Base-by-base conservation (phyloP, 1,140 invertebrate genomes). In the Nebria ingens region DNA sequence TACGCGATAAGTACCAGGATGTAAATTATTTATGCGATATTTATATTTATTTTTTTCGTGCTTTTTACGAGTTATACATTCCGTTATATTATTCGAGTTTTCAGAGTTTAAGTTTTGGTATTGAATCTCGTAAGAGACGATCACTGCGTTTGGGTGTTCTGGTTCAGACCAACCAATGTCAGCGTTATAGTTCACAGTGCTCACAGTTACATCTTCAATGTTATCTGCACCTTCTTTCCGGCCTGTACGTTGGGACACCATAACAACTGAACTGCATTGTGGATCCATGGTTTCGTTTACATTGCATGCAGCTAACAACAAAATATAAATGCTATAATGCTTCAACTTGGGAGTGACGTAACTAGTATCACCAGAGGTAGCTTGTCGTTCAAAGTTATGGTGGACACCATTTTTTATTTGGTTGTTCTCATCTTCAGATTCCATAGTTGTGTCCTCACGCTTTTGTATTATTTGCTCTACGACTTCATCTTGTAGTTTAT, bases 1-100 rank as follows among this genome's bases (percentile, higher is more conserved):
- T 11, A 85, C 51, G 19, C 75, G 73, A 64, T 89, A 89, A 53
- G 76, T 77, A 1, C 86, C 87, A 6, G 84, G 77, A 38, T 64
- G 62, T 1, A 87, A 61, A 52, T 71, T 62, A 4, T 56, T 54
- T 1, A 80, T 53, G 0, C 21, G 54, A 42, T 58, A 71, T 54
- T 22, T 62, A 2, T 38, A 23, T 38, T 59, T 50, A 15, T 53
- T 56, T 9, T 57, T 50, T 19, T 64, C 63, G 59, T 76, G 56
- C 34, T 63, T 38, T 15, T 38, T 52, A 38, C 64, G 57, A 0
- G 76, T 71, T 2, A 80, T 71, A 59, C 79, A 81, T 1, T 71
- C 62, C 1, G 19, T 56, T 52, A 21, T 64, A 54, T 3, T 15
- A 58, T 13, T 20, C 15, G 2, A 34, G 50, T 45, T 58, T 56